A percentile compares a stretch with the other conserved stretches of the same genome.
Evolutionary conservation across 2,888 invertebrate genomes (phyloP).

Genomic region (Lumbricus terrestris): DNA sequence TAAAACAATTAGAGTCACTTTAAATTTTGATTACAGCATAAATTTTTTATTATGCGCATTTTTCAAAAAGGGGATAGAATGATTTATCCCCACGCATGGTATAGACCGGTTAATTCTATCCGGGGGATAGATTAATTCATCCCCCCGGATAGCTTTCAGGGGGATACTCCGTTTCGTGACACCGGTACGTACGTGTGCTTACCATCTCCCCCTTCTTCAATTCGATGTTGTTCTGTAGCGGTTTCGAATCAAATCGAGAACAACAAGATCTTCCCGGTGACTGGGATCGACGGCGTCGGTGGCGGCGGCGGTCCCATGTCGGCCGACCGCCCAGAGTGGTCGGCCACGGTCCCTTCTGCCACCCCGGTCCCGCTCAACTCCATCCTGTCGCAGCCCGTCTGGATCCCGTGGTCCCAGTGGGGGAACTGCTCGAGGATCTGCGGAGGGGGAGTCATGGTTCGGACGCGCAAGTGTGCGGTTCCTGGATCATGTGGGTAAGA

Average conservation of each 20-base stretch:
- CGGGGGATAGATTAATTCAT: too few species aligned
- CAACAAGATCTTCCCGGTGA: slow-evolving; percentile 21
- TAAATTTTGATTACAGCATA: too few species aligned
- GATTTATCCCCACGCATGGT: too few species aligned
- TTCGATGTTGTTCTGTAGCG: background rate
- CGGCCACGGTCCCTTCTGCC: background rate
- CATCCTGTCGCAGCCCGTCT: slow-evolving; percentile 30
- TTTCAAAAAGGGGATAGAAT: too few species aligned
- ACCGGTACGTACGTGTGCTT: background rate
- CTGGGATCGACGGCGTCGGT: slow-evolving; percentile 6
- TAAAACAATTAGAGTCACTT: too few species aligned
- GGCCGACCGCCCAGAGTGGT: slow-evolving; percentile 8
- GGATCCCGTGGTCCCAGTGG: slow-evolving; percentile 45
- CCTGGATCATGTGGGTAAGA: slow-evolving; percentile 23
- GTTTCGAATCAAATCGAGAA: slow-evolving; percentile 15
- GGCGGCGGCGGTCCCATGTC: background rate
- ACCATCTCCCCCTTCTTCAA: background rate
- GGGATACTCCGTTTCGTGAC: too few species aligned
- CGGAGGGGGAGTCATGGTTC: slow-evolving; percentile 47
- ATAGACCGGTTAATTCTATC: too few species aligned
- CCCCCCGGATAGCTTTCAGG: too few species aligned
- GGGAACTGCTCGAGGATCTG: slow-evolving; percentile 44
- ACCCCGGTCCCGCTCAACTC: background rate
- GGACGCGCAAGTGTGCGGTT: slow-evolving; percentile 41
- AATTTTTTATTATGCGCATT: too few species aligned